Percentiles rank a stretch among this genome's conserved stretches.
These are phyloP conservation scores for Hyla sarda DNA, from an alignment of 2,113 vertebrate species.

Conservation along the genomic window DNA sequence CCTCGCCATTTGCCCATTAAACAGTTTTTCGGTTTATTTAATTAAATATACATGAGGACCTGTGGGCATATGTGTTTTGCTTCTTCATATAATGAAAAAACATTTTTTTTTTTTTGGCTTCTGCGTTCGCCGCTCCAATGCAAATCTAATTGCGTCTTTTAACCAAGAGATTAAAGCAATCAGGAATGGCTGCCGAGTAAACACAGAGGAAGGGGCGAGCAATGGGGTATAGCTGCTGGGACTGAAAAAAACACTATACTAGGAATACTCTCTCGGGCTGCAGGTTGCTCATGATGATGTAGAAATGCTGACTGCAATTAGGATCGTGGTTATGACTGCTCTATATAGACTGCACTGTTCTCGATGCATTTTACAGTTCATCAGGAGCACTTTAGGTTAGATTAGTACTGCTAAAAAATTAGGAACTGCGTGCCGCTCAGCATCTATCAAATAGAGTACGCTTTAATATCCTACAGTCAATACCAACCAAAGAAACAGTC, in stretches of 20 bases:
- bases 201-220: neutral
- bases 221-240: neutral
- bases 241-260: neutral
- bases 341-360: neutral
- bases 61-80: neutral
- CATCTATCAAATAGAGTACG: neutral
- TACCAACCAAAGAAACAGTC: neutral
- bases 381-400: neutral
- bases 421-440: neutral
- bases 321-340: constrained; percentile 1
- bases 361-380: neutral
- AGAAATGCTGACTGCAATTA: constrained; percentile 5
- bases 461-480: neutral
- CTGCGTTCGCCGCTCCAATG: neutral
- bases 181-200: constrained; percentile 6
- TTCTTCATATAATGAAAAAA: neutral
- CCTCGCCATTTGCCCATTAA: constrained; percentile 20
- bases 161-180: constrained; percentile 38
- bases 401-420: neutral
- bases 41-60: constrained; percentile 34
- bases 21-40: constrained; percentile 19
- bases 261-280: neutral
- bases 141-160: constrained; percentile 38
- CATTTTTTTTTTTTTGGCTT: constrained; percentile 40
- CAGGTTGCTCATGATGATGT: neutral